These are phyloP conservation scores for Fragum fragum DNA, from an alignment of 2,888 invertebrate species.

Conservation along the genomic window DNA sequence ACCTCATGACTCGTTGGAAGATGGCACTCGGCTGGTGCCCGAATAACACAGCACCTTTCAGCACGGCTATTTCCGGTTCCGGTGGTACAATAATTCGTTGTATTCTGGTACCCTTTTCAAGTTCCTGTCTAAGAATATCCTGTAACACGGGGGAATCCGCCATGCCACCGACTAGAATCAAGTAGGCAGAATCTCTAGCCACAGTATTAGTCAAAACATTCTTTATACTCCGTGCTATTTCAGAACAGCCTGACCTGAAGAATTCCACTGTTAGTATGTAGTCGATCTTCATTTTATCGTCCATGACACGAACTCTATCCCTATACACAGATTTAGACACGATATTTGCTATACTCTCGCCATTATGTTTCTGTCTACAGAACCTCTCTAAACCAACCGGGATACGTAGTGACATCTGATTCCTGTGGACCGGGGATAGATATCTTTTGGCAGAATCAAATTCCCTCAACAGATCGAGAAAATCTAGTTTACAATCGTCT, in stretches of 20 bases:
- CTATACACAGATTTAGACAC: conserved; percentile 55
- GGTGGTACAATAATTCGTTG: conserved; percentile 64
- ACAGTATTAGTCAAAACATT: conserved; percentile 40
- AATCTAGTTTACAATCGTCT: conserved; percentile 58
- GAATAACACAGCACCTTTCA: conserved; percentile 66
- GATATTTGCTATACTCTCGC: conserved; percentile 43
- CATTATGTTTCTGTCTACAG: conserved; percentile 57
- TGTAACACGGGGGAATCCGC: conserved; percentile 58
- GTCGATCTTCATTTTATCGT: conserved; percentile 58
- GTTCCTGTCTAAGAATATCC: conserved; percentile 55
- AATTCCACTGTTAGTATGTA: conserved; percentile 47
- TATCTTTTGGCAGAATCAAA: conserved; percentile 52
- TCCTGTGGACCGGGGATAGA: conserved; percentile 33
- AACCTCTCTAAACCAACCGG: conserved; percentile 58
- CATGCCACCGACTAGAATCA: conserved; percentile 63
- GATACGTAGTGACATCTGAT: conserved; percentile 34
- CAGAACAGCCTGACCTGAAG: conserved; percentile 48
- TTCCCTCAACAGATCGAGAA: conserved; percentile 51
- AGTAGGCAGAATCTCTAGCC: conserved; percentile 42
- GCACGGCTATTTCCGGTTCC: conserved; percentile 64
- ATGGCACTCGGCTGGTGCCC: conserved; percentile 60
- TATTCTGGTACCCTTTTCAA: conserved; percentile 60
- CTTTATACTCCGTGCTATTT: conserved; percentile 54
- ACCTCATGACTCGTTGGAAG: conserved; percentile 60
- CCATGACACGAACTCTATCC: conserved; percentile 56